phyloP scores from a whole-genome alignment of 2,888 invertebrate genomes.

The Oxycera nigricornis region DNA sequence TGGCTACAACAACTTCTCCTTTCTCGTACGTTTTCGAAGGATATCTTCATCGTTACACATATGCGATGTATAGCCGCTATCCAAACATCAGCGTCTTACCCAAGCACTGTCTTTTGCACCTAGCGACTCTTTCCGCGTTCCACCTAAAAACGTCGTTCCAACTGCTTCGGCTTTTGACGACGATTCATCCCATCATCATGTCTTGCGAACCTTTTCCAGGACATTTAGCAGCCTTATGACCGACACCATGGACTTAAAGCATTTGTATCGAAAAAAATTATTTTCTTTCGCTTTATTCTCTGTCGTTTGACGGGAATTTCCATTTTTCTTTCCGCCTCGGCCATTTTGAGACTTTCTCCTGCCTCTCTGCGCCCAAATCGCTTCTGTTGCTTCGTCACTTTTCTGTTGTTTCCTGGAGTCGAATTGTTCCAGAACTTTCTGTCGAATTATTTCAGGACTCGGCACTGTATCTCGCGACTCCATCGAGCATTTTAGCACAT shows the following conservation, averaged over 20 bases:
- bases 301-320: neutral
- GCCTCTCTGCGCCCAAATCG: neutral
- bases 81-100: neutral
- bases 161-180: neutral
- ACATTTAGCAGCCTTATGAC: neutral
- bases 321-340: neutral
- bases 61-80: neutral
- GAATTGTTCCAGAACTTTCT: neutral
- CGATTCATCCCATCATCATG: neutral
- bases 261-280: neutral
- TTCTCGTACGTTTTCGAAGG: neutral
- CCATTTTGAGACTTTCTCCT: neutral
- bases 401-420: neutral
- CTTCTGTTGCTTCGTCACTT: too few species aligned
- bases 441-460: neutral
- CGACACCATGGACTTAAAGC: neutral
- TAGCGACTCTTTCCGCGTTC: neutral
- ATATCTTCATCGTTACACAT: neutral
- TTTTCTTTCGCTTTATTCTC: neutral
- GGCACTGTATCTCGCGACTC: too few species aligned
- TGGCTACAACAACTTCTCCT: neutral
- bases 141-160: neutral
- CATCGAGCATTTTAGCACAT: too few species aligned
- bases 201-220: neutral
- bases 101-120: neutral